Conservation (phyloP, 2,113 vertebrate genomes). For the Haplochromis burtoni region DNA sequence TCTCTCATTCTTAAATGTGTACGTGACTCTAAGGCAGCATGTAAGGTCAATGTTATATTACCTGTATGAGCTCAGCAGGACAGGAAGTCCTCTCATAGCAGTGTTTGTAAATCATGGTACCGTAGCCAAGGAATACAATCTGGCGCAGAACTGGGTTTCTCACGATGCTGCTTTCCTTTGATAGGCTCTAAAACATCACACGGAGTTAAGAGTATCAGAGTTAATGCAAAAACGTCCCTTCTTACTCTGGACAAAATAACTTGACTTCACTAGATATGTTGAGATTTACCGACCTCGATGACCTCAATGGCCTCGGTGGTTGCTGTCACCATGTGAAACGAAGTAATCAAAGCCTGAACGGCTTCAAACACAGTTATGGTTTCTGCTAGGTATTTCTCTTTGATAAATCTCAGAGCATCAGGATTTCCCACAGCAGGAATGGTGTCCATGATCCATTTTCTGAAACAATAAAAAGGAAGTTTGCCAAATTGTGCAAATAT, state of each 20-base stretch:
- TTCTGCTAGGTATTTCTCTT: conserved; percentile 57
- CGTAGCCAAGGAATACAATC: conserved; percentile 70
- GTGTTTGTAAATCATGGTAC: conserved; percentile 72
- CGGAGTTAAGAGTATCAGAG: background rate
- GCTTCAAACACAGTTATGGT: conserved; percentile 63
- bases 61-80: conserved; percentile 49
- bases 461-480: conserved; percentile 18
- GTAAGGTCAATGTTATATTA: background rate
- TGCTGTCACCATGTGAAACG: conserved; percentile 70
- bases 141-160: conserved; percentile 54
- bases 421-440: conserved; percentile 62
- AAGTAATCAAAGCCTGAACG: conserved; percentile 59
- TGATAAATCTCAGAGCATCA: conserved; percentile 68
- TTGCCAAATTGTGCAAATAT: background rate
- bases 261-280: background rate
- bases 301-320: conserved; percentile 61
- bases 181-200: conserved; percentile 59
- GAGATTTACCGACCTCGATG: conserved; percentile 57
- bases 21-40: background rate
- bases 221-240: background rate
- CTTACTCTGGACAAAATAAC: background rate
- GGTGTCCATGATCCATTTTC: conserved; percentile 73
- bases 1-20: background rate
- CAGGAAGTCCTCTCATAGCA: conserved; percentile 50
- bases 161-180: conserved; percentile 48